phyloP scores from a whole-genome alignment of 2,888 invertebrate species.

The Drosophila paramelanica region DNA sequence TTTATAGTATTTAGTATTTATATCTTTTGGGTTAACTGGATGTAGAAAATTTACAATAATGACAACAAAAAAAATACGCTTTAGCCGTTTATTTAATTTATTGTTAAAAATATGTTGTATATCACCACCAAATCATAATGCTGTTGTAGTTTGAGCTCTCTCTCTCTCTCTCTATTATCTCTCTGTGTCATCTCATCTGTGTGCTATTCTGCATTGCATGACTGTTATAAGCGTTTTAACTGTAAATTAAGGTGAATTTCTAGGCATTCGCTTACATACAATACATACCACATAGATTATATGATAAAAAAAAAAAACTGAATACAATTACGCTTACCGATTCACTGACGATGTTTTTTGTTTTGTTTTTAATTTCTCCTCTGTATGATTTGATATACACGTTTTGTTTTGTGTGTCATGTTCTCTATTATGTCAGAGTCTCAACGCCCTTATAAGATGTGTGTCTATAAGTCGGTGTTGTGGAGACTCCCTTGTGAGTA shows the following conservation, averaged over 20 bases:
- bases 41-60: constrained; percentile 11
- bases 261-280: constrained; percentile 28
- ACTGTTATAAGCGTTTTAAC: constrained; percentile 1
- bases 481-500: constrained; percentile 84
- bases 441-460: constrained; percentile 80
- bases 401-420: constrained; percentile 73
- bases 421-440: constrained; percentile 76
- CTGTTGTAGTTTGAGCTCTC: constrained; percentile 25
- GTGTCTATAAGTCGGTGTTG: constrained; percentile 83
- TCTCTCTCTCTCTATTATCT: neutral
- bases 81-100: constrained; percentile 10
- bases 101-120: constrained; percentile 17
- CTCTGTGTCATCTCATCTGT: neutral
- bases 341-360: constrained; percentile 61
- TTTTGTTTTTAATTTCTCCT: constrained; percentile 70
- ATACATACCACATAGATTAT: constrained; percentile 24
- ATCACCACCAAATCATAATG: constrained; percentile 34
- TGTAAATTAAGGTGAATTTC: constrained; percentile 13
- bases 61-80: constrained; percentile 13
- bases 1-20: constrained; percentile 62
- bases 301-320: constrained; percentile 16
- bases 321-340: constrained; percentile 47
- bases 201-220: constrained; percentile 23
- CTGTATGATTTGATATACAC: constrained; percentile 73
- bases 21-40: constrained; percentile 55